Evolutionary conservation across 2,888 invertebrate genomes (phyloP).

Genomic region (Adela reaumurella): DNA sequence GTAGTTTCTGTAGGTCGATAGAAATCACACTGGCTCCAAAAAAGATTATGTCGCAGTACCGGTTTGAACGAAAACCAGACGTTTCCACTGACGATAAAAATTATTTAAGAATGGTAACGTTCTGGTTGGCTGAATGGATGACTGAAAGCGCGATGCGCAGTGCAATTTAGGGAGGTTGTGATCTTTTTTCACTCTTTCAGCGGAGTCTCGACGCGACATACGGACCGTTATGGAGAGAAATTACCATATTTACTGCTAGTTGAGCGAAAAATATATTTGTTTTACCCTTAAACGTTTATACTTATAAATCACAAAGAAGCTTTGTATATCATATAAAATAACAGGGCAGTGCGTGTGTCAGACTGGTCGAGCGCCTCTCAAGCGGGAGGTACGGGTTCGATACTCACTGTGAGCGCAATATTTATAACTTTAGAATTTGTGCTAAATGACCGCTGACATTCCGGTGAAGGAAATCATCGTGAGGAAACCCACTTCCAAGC

Average conservation of each 20-base stretch:
- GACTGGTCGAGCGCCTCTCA: no score
- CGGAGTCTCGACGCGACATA: conserved; percentile 45
- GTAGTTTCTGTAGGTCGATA: conserved; percentile 56
- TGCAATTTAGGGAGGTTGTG: conserved; percentile 52
- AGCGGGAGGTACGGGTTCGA: no score
- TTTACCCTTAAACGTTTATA: no score
- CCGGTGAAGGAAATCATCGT: no score
- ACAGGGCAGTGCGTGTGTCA: no score
- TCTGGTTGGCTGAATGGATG: conserved; percentile 30
- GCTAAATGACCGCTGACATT: no score
- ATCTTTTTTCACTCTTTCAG: conserved; percentile 47
- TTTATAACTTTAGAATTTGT: no score
- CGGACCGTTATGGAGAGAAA: conserved; percentile 50
- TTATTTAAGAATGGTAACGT: conserved; percentile 6
- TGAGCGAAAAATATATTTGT: conserved; percentile 49
- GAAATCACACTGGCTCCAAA: conserved; percentile 36
- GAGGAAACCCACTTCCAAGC: no score
- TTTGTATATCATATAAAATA: no score
- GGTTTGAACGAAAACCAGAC: conserved; percentile 34
- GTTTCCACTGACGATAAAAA: conserved; percentile 32
- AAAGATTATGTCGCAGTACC: conserved; percentile 30
- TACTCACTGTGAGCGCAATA: no score
- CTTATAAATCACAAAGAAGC: no score
- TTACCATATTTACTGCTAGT: conserved; percentile 56
- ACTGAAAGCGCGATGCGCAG: conserved; percentile 53